phyloP scores from a whole-genome alignment of 2,113 vertebrate species.

The Leptobrachium leishanense region DNA sequence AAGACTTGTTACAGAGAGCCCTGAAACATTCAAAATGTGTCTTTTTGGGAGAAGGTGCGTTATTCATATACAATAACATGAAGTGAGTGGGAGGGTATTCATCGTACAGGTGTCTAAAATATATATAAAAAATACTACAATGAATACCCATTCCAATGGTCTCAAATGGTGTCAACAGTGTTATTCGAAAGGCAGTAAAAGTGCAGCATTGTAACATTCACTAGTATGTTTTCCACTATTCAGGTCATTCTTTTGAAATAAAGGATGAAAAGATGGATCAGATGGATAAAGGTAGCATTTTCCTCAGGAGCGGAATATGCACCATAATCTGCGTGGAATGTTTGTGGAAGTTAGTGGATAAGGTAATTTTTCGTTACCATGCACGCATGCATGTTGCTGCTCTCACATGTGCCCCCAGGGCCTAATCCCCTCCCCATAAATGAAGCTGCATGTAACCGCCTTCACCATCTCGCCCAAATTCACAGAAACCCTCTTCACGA shows the following conservation, averaged over 20 bases:
- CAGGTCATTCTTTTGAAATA: conserved; percentile 15
- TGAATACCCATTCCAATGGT: no score
- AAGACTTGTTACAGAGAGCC: background rate
- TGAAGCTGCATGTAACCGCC: conserved; percentile 92
- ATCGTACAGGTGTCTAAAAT: no score
- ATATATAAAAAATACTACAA: no score
- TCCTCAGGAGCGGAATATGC: conserved; percentile 52
- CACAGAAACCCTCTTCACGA: conserved; percentile 98
- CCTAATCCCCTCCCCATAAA: conserved; percentile 68
- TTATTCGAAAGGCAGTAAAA: background rate
- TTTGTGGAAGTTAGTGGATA: conserved; percentile 78
- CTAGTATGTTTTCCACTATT: conserved; percentile 45
- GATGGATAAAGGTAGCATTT: conserved; percentile 50
- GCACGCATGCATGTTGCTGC: conserved; percentile 90
- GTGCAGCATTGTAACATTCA: conserved; percentile 32
- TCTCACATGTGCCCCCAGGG: conserved; percentile 66
- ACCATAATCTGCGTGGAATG: conserved; percentile 51
- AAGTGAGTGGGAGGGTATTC: no score
- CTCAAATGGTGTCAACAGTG: background rate
- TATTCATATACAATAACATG: background rate
- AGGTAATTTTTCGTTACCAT: conserved; percentile 74
- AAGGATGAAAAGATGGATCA: conserved; percentile 21
- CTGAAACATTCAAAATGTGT: background rate
- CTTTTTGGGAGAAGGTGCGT: background rate
- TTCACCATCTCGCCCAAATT: conserved; percentile 94